Evolutionary conservation across 2,797 vertebrate species (phyloP).

Genomic region (Propithecus perrieri): DNA sequence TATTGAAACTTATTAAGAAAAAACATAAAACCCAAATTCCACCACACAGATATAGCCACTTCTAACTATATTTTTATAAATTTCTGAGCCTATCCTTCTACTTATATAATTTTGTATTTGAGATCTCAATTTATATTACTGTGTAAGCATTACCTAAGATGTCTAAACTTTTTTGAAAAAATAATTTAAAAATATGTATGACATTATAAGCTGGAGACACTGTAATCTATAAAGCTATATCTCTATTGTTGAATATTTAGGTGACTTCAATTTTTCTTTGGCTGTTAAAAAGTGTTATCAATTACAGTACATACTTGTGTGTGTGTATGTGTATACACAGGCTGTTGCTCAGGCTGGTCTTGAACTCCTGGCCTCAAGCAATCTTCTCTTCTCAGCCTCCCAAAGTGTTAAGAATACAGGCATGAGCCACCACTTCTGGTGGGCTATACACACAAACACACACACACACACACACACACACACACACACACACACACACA

Average conservation of each 20-base stretch:
- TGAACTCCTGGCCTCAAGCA: too few species aligned
- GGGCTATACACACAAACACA: too few species aligned
- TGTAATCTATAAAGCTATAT: neutral
- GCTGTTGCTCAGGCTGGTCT: too few species aligned
- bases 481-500: neutral
- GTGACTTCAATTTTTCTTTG: neutral
- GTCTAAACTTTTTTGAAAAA: neutral
- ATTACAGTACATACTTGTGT: neutral
- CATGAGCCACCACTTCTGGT: too few species aligned
- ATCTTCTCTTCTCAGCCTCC: too few species aligned
- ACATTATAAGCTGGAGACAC: neutral
- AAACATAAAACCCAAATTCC: neutral
- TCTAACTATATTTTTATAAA: slow-evolving; percentile 9
- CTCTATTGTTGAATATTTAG: neutral
- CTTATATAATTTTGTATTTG: neutral
- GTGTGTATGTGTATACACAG: too few species aligned
- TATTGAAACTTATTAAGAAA: neutral
- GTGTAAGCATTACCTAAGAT: neutral
- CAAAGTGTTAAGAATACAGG: too few species aligned
- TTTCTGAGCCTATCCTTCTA: neutral
- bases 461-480: too few species aligned
- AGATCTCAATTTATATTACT: neutral
- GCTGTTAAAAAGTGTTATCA: neutral
- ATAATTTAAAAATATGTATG: neutral
- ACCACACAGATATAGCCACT: neutral